These are phyloP conservation scores for Catharus bicknelli DNA, from an alignment of 2,113 vertebrate species.

Conservation along the genomic window DNA sequence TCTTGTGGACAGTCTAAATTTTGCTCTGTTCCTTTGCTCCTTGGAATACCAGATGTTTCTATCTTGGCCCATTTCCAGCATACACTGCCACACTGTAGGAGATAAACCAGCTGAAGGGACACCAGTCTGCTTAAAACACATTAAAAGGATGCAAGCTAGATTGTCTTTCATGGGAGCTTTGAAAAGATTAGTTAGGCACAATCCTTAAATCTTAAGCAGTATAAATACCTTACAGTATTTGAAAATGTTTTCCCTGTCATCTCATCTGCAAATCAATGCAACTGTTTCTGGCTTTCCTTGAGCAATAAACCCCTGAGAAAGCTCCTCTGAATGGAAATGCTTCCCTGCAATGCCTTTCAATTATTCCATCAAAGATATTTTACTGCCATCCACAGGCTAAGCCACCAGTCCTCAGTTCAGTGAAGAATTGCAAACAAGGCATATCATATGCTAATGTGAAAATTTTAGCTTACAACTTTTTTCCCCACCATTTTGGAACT, in stretches of 20 bases:
- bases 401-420: conserved; percentile 15
- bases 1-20: background rate
- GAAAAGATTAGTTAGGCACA: conserved; percentile 29
- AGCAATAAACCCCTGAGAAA: conserved; percentile 44
- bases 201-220: conserved; percentile 35
- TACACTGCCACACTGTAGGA: background rate
- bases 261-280: conserved; percentile 60
- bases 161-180: conserved; percentile 39
- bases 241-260: conserved; percentile 47
- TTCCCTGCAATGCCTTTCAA: conserved; percentile 32
- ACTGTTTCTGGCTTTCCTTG: conserved; percentile 41
- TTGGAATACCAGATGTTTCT: background rate
- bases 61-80: conserved; percentile 10
- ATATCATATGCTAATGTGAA: conserved; percentile 3
- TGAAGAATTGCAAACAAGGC: conserved; percentile 2
- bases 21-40: background rate
- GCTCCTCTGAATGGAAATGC: conserved; percentile 8
- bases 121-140: background rate
- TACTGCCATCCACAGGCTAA: conserved; percentile 60
- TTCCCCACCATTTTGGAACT: background rate
- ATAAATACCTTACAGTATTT: conserved; percentile 50
- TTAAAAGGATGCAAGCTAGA: background rate
- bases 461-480: background rate
- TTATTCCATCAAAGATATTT: conserved; percentile 61
- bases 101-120: conserved; percentile 12